These are phyloP conservation scores for Grantiella picta DNA, from an alignment of 2,113 vertebrate species.

Conservation along the genomic window DNA sequence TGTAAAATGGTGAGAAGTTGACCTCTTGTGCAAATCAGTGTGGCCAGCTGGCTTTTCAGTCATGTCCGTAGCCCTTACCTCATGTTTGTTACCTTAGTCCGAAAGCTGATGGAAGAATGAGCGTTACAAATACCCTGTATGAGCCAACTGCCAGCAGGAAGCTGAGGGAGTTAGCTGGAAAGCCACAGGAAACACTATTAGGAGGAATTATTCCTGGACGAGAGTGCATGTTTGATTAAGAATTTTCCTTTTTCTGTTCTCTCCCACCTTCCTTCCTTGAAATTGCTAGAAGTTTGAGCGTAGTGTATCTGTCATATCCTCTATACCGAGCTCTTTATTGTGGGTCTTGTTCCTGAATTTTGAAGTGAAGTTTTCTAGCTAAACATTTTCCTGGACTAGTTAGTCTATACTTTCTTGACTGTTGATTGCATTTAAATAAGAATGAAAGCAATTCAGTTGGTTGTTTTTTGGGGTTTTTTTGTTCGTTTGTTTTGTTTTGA, in stretches of 20 bases:
- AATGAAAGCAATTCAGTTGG: neutral
- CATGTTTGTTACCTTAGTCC: conserved; percentile 7
- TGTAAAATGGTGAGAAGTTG: neutral
- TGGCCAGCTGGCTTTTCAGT: neutral
- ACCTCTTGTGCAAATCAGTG: neutral
- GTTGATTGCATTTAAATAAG: neutral
- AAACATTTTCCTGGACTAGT: conserved; percentile 11
- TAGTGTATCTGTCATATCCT: neutral
- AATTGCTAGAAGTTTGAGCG: neutral
- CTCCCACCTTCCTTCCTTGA: neutral
- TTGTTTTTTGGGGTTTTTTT: neutral
- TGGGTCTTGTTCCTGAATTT: neutral
- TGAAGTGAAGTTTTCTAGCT: neutral
- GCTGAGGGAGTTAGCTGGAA: conserved; percentile 45
- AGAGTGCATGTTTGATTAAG: conserved; percentile 47
- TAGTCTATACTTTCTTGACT: neutral
- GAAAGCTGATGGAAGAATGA: conserved; percentile 13
- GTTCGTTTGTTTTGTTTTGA: neutral
- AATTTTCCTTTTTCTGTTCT: neutral
- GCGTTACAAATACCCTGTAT: neutral
- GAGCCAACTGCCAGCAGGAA: conserved; percentile 45
- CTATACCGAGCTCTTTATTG: neutral
- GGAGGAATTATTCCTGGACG: conserved; percentile 65
- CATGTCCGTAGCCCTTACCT: neutral
- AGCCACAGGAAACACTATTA: conserved; percentile 68